A percentile compares a stretch with the other conserved stretches of the same genome.
phyloP scores from a whole-genome alignment of 2,797 vertebrate genomes.

The Tokudaia tokunoshimensis region DNA sequence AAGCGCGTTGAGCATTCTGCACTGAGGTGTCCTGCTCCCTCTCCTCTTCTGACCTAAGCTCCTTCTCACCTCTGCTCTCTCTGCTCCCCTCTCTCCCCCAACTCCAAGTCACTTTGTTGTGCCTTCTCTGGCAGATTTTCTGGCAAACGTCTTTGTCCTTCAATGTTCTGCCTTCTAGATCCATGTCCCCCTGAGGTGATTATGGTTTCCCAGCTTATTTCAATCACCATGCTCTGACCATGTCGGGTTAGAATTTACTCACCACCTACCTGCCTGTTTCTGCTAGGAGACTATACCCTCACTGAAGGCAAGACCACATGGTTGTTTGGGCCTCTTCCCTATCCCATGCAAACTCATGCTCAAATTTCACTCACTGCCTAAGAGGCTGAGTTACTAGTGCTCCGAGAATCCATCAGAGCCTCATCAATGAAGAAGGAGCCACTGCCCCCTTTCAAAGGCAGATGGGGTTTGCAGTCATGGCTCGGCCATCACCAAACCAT shows the following conservation, averaged over 20 bases:
- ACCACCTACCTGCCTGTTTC: not conserved
- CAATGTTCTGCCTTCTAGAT: not conserved
- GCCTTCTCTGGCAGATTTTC: not conserved
- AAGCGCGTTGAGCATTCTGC: not conserved
- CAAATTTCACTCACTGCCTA: too few species aligned
- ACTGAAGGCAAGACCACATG: not conserved
- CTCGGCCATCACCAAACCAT: not conserved
- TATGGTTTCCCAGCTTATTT: not conserved
- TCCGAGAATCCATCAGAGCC: not conserved
- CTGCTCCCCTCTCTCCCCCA: too few species aligned
- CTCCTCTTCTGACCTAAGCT: not conserved
- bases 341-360: not conserved
- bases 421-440: not conserved
- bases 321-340: not conserved
- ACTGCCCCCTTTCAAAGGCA: not conserved
- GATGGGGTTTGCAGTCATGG: too few species aligned
- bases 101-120: too few species aligned
- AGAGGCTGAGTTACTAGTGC: not conserved
- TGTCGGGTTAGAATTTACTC: not conserved
- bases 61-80: too few species aligned
- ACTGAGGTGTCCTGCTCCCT: not conserved
- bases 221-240: not conserved
- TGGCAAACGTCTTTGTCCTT: not conserved
- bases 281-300: not conserved
- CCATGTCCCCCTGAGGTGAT: not conserved